phyloP scores from a whole-genome alignment of 2,888 invertebrate species.

The Plebejus melissa region DNA sequence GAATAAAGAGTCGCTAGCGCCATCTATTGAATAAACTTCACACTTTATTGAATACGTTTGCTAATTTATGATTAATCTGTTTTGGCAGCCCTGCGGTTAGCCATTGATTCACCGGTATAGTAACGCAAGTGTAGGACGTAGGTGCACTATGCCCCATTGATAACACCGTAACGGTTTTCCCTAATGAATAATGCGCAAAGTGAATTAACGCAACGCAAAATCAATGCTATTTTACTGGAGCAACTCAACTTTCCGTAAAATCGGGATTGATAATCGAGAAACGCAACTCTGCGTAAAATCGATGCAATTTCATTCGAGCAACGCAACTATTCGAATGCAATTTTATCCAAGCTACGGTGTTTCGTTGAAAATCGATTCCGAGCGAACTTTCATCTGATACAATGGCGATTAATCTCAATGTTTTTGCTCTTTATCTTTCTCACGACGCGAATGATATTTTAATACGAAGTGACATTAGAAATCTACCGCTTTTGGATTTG shows the following conservation, averaged over 20 bases:
- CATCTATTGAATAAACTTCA: neutral
- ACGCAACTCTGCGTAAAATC: conserved; percentile 1
- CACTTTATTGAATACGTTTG: neutral
- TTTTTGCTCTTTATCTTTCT: conserved; percentile 36
- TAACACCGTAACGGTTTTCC: conserved; percentile 55
- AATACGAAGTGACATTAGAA: conserved; percentile 34
- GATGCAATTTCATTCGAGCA: neutral
- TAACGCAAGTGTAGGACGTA: conserved; percentile 39
- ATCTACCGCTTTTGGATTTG: conserved; percentile 32
- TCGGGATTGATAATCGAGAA: neutral
- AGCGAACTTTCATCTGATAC: conserved; percentile 35
- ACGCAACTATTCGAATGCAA: neutral
- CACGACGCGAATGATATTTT: conserved; percentile 34
- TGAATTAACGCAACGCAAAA: neutral
- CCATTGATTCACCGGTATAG: conserved; percentile 55
- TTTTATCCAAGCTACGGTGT: conserved; percentile 1
- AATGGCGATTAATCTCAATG: conserved; percentile 32
- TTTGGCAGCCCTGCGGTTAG: conserved; percentile 44
- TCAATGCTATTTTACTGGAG: neutral
- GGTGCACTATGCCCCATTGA: conserved; percentile 37
- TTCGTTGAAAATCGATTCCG: conserved; percentile 30
- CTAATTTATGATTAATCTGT: neutral
- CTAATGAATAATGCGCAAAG: conserved; percentile 47
- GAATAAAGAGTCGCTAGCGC: neutral
- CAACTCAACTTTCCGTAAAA: neutral